phyloP scores from a whole-genome alignment of 1,140 invertebrate species.

The Stegodyphus dumicola region DNA sequence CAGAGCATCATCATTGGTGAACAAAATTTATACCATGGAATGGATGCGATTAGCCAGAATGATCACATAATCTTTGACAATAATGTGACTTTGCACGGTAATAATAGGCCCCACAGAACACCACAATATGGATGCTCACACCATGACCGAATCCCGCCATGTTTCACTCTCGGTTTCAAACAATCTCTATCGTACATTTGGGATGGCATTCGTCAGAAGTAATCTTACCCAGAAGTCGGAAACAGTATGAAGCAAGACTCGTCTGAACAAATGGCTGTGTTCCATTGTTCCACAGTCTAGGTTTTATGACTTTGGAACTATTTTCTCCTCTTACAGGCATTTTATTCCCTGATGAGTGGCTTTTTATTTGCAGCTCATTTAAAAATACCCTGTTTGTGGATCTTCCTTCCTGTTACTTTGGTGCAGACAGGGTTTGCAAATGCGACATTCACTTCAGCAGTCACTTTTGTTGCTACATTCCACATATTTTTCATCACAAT shows the following conservation, averaged over 20 bases:
- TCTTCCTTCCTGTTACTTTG: background rate
- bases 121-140: background rate
- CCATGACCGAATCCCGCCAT: background rate
- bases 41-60: no score
- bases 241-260: background rate
- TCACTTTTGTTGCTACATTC: background rate
- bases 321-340: background rate
- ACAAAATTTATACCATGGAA: background rate
- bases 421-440: background rate
- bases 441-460: background rate
- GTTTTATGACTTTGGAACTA: background rate
- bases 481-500: background rate
- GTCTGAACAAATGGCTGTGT: background rate
- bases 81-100: background rate
- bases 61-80: background rate
- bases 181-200: background rate
- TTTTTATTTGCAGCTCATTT: background rate
- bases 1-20: background rate
- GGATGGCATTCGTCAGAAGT: background rate
- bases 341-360: background rate
- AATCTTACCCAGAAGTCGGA: background rate
- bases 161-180: background rate
- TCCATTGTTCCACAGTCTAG: background rate
- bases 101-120: background rate
- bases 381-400: background rate